Conservation (phyloP, 2,888 invertebrate genomes). For the Microchrysa polita region DNA sequence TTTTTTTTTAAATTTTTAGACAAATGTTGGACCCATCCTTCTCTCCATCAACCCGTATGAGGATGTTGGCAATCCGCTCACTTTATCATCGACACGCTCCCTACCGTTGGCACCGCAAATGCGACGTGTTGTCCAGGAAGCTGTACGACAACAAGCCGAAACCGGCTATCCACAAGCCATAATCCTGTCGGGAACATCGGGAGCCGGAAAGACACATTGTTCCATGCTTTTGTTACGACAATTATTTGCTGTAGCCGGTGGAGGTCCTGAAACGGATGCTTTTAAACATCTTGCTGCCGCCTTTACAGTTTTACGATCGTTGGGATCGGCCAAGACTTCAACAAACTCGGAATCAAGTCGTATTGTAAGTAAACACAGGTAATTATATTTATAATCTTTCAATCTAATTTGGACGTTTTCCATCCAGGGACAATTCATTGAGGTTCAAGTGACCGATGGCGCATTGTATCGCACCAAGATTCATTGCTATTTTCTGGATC, state of each 20-base stretch:
- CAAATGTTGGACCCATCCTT: constrained; percentile 90
- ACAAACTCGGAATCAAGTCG: constrained; percentile 93
- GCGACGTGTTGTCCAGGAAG: constrained; percentile 88
- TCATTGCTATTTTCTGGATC: constrained; percentile 94
- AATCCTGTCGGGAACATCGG: constrained; percentile 89
- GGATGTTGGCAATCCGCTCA: constrained; percentile 87
- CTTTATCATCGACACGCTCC: constrained; percentile 81
- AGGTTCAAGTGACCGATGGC: constrained; percentile 95
- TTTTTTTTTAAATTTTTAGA: too few species aligned
- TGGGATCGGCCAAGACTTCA: constrained; percentile 90
- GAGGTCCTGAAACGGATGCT: constrained; percentile 94
- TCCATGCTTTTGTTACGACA: constrained; percentile 90
- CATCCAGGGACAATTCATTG: constrained; percentile 90
- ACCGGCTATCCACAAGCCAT: constrained; percentile 96
- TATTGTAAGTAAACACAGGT: constrained; percentile 73
- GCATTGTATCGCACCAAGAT: constrained; percentile 95
- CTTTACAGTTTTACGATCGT: constrained; percentile 90
- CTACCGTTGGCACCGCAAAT: constrained; percentile 82
- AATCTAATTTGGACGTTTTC: constrained; percentile 30
- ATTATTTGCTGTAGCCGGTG: constrained; percentile 92
- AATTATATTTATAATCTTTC: constrained; percentile 24
- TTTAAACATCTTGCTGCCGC: constrained; percentile 96
- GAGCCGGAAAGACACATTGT: constrained; percentile 93
- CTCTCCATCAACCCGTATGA: constrained; percentile 90
- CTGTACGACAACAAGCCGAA: constrained; percentile 92